phyloP scores from a whole-genome alignment of 2,797 vertebrate genomes.

The Sardinella longiceps region DNA sequence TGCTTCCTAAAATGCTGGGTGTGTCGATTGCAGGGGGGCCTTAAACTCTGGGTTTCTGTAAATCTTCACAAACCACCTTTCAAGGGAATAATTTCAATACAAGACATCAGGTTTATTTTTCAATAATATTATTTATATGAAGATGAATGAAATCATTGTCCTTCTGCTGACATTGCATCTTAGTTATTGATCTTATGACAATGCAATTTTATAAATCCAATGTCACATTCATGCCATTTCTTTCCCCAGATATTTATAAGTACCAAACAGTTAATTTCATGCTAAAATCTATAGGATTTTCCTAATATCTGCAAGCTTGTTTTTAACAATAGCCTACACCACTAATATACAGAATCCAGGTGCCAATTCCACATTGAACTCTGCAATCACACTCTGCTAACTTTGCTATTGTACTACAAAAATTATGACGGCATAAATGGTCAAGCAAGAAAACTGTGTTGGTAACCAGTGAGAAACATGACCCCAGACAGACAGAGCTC shows the following conservation, averaged over 20 bases:
- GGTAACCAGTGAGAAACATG: not conserved
- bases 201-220: not conserved
- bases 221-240: not conserved
- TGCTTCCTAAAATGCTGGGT: no score
- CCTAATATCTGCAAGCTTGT: not conserved
- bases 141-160: not conserved
- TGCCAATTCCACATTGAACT: not conserved
- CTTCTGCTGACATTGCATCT: not conserved
- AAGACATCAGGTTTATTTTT: no score
- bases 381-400: no score
- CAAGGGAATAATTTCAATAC: no score
- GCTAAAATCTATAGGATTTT: not conserved
- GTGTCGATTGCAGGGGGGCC: no score
- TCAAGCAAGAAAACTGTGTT: not conserved
- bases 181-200: not conserved
- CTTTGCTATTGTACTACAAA: no score
- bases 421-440: no score
- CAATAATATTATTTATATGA: no score
- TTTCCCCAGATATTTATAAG: not conserved
- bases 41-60: not conserved
- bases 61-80: not conserved
- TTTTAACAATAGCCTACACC: not conserved
- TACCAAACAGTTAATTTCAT: not conserved
- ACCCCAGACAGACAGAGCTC: not conserved
- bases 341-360: slow-evolving; percentile 17